Conservation (phyloP, 1,140 invertebrate species). For the Myzus persicae region DNA sequence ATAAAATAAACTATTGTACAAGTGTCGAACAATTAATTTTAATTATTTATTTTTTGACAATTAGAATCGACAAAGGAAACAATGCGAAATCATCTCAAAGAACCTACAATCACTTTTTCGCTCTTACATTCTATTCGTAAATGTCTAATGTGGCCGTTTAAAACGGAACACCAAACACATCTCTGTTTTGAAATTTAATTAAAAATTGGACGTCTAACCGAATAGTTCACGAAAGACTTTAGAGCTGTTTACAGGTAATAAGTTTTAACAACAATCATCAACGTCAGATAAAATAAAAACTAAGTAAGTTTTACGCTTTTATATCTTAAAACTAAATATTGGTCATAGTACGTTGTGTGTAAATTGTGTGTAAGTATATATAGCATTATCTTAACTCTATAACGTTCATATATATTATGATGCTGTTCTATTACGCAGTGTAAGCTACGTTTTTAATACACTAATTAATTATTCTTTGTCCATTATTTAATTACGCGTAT, state of each 20-base stretch:
- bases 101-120: not conserved
- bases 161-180: not conserved
- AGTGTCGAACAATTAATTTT: not conserved
- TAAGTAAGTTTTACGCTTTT: not conserved
- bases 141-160: not conserved
- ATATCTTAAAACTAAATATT: not conserved
- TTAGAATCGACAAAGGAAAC: not conserved
- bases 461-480: not conserved
- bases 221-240: not conserved
- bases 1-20: not conserved
- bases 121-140: not conserved
- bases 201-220: not conserved
- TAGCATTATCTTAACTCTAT: not conserved
- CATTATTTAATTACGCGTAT: not conserved
- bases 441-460: not conserved
- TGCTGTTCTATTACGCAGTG: not conserved
- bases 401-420: not conserved
- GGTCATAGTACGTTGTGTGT: not conserved
- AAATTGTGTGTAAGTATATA: not conserved
- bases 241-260: not conserved
- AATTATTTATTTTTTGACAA: not conserved
- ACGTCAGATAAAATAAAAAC: not conserved
- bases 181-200: not conserved
- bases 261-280: not conserved
- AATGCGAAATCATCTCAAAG: not conserved